Conservation (phyloP, 2,797 vertebrate species). For the Trachops cirrhosus region DNA sequence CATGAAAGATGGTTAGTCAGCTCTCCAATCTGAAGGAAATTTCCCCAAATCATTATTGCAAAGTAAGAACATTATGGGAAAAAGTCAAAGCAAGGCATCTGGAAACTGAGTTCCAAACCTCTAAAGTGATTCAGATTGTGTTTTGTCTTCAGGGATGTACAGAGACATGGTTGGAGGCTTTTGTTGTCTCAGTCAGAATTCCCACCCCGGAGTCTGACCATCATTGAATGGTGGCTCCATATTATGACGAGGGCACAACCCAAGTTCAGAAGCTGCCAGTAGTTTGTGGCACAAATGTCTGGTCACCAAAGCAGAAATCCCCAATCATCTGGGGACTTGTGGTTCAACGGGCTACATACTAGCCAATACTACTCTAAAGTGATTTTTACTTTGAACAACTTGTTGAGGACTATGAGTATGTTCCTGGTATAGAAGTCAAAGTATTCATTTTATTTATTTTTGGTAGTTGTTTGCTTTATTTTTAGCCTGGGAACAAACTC, state of each 20-base stretch:
- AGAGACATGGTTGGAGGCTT: background rate
- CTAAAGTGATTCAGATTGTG: slow-evolving; percentile 19
- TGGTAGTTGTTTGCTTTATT: slow-evolving; percentile 2
- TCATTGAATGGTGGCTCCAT: background rate
- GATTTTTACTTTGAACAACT: slow-evolving; percentile 33
- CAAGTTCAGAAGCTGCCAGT: background rate
- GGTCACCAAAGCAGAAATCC: slow-evolving; percentile 50
- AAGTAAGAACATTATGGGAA: slow-evolving; percentile 2
- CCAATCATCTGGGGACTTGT: slow-evolving; percentile 20
- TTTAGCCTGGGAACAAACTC: slow-evolving; percentile 6
- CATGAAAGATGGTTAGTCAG: background rate
- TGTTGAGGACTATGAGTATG: background rate
- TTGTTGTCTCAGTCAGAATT: background rate
- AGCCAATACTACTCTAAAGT: background rate
- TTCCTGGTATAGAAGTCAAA: background rate
- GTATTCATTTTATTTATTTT: background rate
- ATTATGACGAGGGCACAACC: slow-evolving; percentile 20
- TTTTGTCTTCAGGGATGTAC: slow-evolving; percentile 4
- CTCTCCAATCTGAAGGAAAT: background rate
- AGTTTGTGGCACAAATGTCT: slow-evolving; percentile 44
- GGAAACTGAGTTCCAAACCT: slow-evolving; percentile 42
- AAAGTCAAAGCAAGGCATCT: background rate
- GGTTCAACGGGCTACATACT: background rate
- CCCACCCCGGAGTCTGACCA: background rate
- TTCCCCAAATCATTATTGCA: background rate